Percentiles rank a stretch among this genome's conserved stretches.
phyloP scores from a whole-genome alignment of 2,797 vertebrate genomes.

The Pangasius larnaudii region DNA sequence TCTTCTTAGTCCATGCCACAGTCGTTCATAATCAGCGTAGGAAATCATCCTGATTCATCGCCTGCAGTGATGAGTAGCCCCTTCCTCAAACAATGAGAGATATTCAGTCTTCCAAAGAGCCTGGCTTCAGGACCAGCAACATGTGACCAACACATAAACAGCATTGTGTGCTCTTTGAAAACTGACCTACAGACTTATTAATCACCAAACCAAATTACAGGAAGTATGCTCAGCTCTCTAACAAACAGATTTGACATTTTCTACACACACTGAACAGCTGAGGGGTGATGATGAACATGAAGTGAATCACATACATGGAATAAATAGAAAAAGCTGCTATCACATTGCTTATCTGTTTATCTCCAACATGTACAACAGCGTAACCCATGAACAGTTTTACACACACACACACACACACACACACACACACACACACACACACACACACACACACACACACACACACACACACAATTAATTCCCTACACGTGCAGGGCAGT shows the following conservation, averaged over 20 bases:
- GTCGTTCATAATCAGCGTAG: conserved; percentile 40
- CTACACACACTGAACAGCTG: conserved; percentile 34
- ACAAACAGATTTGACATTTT: conserved; percentile 30
- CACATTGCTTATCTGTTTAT: conserved; percentile 14
- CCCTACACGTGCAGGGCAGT: conserved; percentile 24
- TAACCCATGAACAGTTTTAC: conserved; percentile 34
- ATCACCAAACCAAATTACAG: conserved; percentile 16
- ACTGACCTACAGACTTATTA: conserved; percentile 16
- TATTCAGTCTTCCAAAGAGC: conserved; percentile 23
- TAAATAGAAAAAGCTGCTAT: conserved; percentile 19
- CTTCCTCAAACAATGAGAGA: background rate
- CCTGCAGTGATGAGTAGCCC: background rate
- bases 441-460: background rate
- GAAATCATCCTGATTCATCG: conserved; percentile 51
- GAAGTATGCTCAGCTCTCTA: background rate
- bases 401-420: background rate
- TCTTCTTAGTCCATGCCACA: background rate
- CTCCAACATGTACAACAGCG: conserved; percentile 38
- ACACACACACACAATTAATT: conserved; percentile 17
- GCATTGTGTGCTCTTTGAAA: conserved; percentile 37
- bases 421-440: too few relatives aligned
- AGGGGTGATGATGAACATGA: conserved; percentile 5
- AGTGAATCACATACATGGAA: conserved; percentile 30
- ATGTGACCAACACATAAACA: conserved; percentile 8
- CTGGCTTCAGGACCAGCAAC: conserved; percentile 18